phyloP scores from a whole-genome alignment of 2,888 invertebrate genomes.

The Helleia helle region DNA sequence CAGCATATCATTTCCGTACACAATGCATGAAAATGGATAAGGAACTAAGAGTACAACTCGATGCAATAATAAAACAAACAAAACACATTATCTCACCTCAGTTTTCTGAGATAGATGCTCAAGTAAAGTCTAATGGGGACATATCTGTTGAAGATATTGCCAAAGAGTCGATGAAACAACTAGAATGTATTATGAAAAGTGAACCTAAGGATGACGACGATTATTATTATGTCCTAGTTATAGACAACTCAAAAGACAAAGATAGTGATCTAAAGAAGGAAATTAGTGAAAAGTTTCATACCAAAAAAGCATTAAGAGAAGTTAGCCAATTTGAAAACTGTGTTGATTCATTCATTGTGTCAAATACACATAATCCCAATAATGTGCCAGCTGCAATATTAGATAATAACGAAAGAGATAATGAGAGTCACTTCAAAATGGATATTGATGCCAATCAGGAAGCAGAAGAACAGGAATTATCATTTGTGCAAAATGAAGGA shows the following conservation, averaged over 20 bases:
- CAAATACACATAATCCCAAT: slow-evolving; percentile 44
- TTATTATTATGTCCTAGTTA: slow-evolving; percentile 61
- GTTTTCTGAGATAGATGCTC: slow-evolving; percentile 21
- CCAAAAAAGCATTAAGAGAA: background rate
- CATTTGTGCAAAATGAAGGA: slow-evolving; percentile 15
- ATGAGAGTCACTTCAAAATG: slow-evolving; percentile 35
- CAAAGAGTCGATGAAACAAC: slow-evolving; percentile 50
- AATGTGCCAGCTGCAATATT: slow-evolving; percentile 60
- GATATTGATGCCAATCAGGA: slow-evolving; percentile 34
- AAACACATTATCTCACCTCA: slow-evolving; percentile 22
- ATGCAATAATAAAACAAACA: slow-evolving; percentile 31
- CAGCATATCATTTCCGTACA: slow-evolving; percentile 56
- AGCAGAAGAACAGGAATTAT: slow-evolving; percentile 28
- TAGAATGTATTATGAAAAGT: slow-evolving; percentile 51
- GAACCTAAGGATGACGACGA: slow-evolving; percentile 65
- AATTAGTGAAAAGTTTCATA: background rate
- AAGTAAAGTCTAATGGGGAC: slow-evolving; percentile 21
- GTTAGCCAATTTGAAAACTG: slow-evolving; percentile 33
- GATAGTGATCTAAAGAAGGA: slow-evolving; percentile 15
- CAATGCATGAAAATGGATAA: slow-evolving; percentile 63
- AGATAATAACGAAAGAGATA: slow-evolving; percentile 56
- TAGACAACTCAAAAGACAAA: slow-evolving; percentile 46
- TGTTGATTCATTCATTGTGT: slow-evolving; percentile 50
- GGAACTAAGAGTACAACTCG: slow-evolving; percentile 51
- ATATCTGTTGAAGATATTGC: slow-evolving; percentile 36